These are phyloP conservation scores for Bombus balteatus DNA, from an alignment of 1,140 invertebrate species.

Conservation along the genomic window DNA sequence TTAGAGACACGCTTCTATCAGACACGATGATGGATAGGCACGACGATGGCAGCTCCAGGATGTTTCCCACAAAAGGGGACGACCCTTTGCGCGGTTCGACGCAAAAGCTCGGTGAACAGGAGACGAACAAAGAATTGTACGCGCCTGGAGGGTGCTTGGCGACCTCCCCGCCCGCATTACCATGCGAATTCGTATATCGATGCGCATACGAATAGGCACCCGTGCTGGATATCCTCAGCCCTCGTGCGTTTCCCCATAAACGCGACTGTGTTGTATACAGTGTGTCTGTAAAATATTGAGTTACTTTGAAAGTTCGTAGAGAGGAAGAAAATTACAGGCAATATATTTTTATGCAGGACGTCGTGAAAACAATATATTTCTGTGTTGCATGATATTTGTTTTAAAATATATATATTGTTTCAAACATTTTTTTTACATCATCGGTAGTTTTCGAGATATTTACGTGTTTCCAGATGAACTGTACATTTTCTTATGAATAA, in stretches of 20 bases:
- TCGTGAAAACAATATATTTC: too few species aligned
- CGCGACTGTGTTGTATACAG: background rate
- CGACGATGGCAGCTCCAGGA: background rate
- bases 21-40: background rate
- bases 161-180: conserved; percentile 47
- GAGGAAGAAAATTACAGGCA: background rate
- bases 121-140: conserved; percentile 25
- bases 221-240: background rate
- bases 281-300: background rate
- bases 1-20: background rate
- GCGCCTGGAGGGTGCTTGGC: conserved; percentile 30
- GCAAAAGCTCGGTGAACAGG: background rate
- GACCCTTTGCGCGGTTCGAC: background rate
- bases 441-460: too few species aligned
- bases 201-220: conserved; percentile 46
- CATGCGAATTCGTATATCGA: conserved; percentile 62
- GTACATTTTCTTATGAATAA: background rate
- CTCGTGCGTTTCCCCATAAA: background rate
- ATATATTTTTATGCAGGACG: too few species aligned
- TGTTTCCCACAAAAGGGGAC: too few species aligned
- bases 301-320: background rate
- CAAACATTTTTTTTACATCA: too few species aligned
- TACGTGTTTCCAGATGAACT: too few species aligned
- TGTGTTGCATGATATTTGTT: too few species aligned
- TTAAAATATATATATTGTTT: too few species aligned